Evolutionary conservation across 1,140 invertebrate genomes (phyloP).

Genomic region (Drosophila sp.): DNA sequence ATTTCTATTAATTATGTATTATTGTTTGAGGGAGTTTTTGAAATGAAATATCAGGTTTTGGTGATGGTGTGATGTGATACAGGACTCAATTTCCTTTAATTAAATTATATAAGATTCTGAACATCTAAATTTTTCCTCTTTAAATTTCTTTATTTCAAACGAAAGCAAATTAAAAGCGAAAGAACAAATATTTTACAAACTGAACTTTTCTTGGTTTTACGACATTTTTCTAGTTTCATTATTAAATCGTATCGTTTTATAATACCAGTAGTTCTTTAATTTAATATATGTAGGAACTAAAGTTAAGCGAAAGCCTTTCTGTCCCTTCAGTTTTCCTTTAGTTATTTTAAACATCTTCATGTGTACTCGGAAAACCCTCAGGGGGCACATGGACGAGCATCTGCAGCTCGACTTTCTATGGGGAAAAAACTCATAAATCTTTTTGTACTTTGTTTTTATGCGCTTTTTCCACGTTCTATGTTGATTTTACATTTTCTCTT

Average conservation of each 20-base stretch:
- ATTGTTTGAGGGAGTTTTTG: too few relatives aligned
- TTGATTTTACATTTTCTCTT: slow-evolving; percentile 4
- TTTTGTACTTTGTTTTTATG: slow-evolving; percentile 17
- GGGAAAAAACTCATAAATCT: slow-evolving; percentile 29
- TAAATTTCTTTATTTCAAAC: too few relatives aligned
- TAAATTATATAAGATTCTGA: too few relatives aligned
- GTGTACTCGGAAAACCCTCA: background rate
- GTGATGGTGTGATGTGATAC: background rate
- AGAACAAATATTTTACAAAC: too few relatives aligned
- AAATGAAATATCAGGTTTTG: too few relatives aligned
- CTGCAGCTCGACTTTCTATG: slow-evolving; percentile 20
- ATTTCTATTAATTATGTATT: background rate
- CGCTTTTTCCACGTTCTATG: background rate
- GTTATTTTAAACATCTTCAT: background rate
- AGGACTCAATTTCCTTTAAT: too few relatives aligned
- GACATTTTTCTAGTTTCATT: too few relatives aligned
- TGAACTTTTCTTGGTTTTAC: too few relatives aligned
- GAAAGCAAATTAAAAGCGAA: too few relatives aligned
- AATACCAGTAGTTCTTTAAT: too few relatives aligned
- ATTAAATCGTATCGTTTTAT: too few relatives aligned
- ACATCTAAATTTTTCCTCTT: too few relatives aligned
- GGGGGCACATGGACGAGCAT: slow-evolving; percentile 1
- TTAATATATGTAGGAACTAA: background rate
- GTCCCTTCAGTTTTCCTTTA: background rate
- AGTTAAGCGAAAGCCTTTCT: background rate